Evolutionary conservation across 2,113 vertebrate species (phyloP), one percentile per base, ranked within the genome.

Genomic region (Nerophis lumbriciformis): DNA sequence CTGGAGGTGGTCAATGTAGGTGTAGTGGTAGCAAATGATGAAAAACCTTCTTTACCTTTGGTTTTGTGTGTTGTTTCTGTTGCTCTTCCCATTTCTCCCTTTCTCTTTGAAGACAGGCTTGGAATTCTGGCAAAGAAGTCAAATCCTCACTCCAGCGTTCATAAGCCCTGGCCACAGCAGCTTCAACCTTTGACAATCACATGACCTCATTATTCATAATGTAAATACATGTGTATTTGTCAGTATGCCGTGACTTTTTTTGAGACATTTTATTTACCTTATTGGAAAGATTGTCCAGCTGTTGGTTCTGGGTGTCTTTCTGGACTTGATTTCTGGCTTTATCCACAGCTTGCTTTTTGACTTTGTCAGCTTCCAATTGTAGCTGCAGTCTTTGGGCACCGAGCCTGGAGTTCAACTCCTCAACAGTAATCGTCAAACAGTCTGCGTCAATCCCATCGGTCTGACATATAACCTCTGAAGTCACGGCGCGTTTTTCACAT

Each of bases 121-220:
- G 92, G 69, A 94, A 95, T 75, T 97, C 93, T 48, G 92, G 87
- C 14, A 95, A 86, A 6, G 90, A 89, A 35, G 91, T 88, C 75
- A 97, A 75, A 70, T 96, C 93, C 64, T 93, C 88, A 42, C 94
- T 81, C 94, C 95, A 98, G 51, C 81, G 89, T 54, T 65, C 75
- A 65, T 73, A 91, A 58, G 94, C 94, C 69, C 90, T 91, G 4
- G 89, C 91, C 78, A 99, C 85, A 47, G 94, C 92, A 28, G 75
- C 80, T 89, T 95, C 94, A 69, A 98, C 90, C 95, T 97, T 75
- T 4, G 73, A 80, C 65, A 48, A 19, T 4, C 60, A 15, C 4
- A 21, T 28, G 55, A 11, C 13, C 13, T 13, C 6, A 4, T 45
- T 12, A 12, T 45, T 45, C 42, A 8, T 6, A 38, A 36, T 36